Evolutionary conservation across 2,797 vertebrate species (phyloP).

Genomic region (Molossus molossus): DNA sequence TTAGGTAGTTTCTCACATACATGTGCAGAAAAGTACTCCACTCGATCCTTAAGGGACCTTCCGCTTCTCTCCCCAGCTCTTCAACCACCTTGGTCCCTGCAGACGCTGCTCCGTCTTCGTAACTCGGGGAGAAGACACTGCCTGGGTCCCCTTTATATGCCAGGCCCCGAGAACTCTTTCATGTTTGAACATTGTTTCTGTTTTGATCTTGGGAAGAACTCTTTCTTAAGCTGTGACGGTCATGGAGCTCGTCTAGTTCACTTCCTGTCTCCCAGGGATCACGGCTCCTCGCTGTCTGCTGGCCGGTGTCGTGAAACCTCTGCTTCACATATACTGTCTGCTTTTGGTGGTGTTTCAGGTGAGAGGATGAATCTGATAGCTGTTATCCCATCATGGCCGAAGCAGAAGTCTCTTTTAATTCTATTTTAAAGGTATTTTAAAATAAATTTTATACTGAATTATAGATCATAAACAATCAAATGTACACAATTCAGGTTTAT

Average conservation of each 20-base stretch:
- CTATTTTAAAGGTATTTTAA: conserved; percentile 13
- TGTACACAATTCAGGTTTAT: neutral
- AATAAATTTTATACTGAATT: neutral
- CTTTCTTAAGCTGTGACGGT: neutral
- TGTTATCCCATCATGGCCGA: neutral
- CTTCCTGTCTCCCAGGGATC: neutral
- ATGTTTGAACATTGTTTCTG: too few species aligned
- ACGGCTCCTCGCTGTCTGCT: neutral
- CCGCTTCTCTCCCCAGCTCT: neutral
- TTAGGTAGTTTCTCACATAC: neutral
- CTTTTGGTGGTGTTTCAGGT: neutral
- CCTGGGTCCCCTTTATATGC: neutral
- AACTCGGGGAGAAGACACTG: neutral
- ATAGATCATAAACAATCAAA: neutral
- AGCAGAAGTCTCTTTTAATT: conserved; percentile 1
- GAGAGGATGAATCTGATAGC: neutral
- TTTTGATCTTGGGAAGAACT: neutral
- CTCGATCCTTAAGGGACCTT: neutral
- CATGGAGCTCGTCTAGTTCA: neutral
- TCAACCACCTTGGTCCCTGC: neutral
- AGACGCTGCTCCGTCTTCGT: conserved; percentile 11
- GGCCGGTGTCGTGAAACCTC: neutral
- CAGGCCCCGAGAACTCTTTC: neutral
- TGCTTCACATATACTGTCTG: neutral
- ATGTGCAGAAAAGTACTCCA: neutral